Evolutionary conservation across 2,113 vertebrate genomes (phyloP), one percentile per base, ranked within the genome.

Genomic region (Lates calcarifer): DNA sequence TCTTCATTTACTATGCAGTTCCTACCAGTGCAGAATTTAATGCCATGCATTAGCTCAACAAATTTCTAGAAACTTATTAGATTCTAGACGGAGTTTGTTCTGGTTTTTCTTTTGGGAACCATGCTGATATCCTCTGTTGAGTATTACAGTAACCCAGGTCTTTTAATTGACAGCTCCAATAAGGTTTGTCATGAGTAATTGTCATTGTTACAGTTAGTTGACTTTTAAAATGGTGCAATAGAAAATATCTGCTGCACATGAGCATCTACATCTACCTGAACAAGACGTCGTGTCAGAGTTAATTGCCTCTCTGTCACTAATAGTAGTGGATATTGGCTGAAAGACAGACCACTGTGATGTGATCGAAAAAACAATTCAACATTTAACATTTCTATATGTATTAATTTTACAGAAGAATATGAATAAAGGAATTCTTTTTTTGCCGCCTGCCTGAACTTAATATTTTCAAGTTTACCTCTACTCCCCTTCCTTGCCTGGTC

Each of bases 381-480:
- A 61, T 31, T 51, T n/a, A 28, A 43, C 28, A 80, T 57, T 31
- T 69, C 28, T 53, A 24, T 3, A 24, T 26, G 24, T 18, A 74
- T 73, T 85, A 39, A 65, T 74, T 68, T 69, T 33, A 41, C 24
- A 53, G 22, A 61, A 26, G 29, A 49, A 64, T n/a, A n/a, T n/a
- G n/a, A 75, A 64, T 55, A 57, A 74, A 66, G 47, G 61, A 61
- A 53, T 49, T 65, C 39, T 37, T 61, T 81, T 62, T 64, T 70
- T 76, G 61, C 77, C n/a, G 57, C 64, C 82, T 67, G 74, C 63
- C 79, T 82, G 65, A 89, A 85, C 72, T 82, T 83, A 29, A 87
- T 87, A 83, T 87, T 90, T 92, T 87, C 74, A 71, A 83, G 79
- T 91, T 86, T 88, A 75, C 67, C 24, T 66, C 53, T 28, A 28